Percentiles rank a stretch among this genome's conserved stretches.
Evolutionary conservation across 92 coral and sea anemone genomes (phyloP).

Genomic region (Zoanthus sociatus): DNA sequence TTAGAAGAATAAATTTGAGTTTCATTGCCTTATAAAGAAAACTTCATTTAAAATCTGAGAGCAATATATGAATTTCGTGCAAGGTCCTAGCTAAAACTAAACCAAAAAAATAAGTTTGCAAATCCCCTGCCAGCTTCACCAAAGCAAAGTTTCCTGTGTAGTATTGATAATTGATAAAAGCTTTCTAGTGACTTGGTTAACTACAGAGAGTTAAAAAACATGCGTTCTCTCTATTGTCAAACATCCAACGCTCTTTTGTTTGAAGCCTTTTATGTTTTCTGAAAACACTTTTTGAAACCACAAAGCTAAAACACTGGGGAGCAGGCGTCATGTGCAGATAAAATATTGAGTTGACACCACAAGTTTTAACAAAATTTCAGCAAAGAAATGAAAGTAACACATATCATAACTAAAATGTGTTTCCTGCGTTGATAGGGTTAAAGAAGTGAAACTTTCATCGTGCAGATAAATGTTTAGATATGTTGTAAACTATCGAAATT

Average conservation of each 20-base stretch:
- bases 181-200: conserved; percentile 21
- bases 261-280: conserved; percentile 12
- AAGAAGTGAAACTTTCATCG: background rate
- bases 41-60: background rate
- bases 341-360: conserved; percentile 10
- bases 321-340: conserved; percentile 20
- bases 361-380: background rate
- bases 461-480: background rate
- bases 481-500: background rate
- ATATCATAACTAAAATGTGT: background rate
- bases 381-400: background rate
- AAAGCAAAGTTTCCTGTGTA: conserved; percentile 54
- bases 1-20: background rate
- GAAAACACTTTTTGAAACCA: conserved; percentile 33
- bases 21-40: background rate
- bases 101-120: background rate
- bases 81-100: background rate
- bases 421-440: no score
- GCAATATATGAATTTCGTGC: background rate
- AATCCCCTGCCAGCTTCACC: conserved; percentile 37
- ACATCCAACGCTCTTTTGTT: conserved; percentile 41
- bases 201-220: conserved; percentile 25
- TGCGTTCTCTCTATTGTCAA: conserved; percentile 15
- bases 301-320: conserved; percentile 23
- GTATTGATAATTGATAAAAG: background rate